Conservation (phyloP, 2,888 invertebrate species). For the Endomychus coccineus region DNA sequence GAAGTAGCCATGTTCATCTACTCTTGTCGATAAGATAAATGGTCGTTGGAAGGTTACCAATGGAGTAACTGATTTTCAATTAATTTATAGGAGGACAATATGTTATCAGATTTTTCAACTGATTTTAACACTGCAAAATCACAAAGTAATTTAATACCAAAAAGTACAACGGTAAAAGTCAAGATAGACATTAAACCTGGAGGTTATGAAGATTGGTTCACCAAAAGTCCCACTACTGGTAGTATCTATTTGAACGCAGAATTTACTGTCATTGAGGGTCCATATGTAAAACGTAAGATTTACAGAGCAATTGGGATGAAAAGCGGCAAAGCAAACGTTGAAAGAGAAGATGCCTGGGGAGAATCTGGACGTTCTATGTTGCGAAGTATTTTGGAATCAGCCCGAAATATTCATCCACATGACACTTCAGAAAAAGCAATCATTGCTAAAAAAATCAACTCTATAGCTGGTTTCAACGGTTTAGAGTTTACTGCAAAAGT, state of each 20-base stretch:
- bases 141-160: too few species aligned
- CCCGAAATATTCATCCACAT: slow-evolving; percentile 13
- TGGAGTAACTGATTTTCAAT: slow-evolving; percentile 6
- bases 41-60: too few species aligned
- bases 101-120: too few species aligned
- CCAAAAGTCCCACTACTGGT: slow-evolving; percentile 14
- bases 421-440: slow-evolving; percentile 16
- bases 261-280: slow-evolving; percentile 14
- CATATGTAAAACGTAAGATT: slow-evolving; percentile 15
- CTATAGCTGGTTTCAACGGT: slow-evolving; percentile 12
- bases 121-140: too few species aligned
- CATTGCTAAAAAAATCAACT: slow-evolving; percentile 14
- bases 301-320: slow-evolving; percentile 11
- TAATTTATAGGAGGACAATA: slow-evolving; percentile 10
- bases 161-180: too few species aligned
- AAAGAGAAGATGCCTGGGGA: slow-evolving; percentile 13
- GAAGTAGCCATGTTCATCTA: too few species aligned
- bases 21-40: too few species aligned
- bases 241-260: slow-evolving; percentile 15
- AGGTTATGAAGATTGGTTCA: slow-evolving; percentile 16
- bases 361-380: slow-evolving; percentile 13
- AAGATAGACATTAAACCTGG: slow-evolving; percentile 10
- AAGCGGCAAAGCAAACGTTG: slow-evolving; percentile 15
- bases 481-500: slow-evolving; percentile 14
- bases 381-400: slow-evolving; percentile 13